Evolutionary conservation across 2,797 vertebrate genomes (phyloP), one percentile per base, ranked within the genome.

Genomic region (Dryobates pubescens): DNA sequence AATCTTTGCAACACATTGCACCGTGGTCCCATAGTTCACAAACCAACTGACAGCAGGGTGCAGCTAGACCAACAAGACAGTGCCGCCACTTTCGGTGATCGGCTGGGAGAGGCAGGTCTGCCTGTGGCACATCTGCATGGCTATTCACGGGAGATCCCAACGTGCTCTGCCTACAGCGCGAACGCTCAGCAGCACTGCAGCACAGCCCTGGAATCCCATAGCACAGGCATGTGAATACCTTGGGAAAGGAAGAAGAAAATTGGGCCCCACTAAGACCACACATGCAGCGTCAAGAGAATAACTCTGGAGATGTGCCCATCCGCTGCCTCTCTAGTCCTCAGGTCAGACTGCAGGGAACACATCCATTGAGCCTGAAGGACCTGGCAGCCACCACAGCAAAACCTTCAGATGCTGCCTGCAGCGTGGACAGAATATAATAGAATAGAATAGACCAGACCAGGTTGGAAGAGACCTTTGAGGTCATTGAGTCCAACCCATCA

Each of bases 81-180:
- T 12, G 75, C 53, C 41, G 6, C 18, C 17, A 5, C 18, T 1
- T 0, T 2, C 1, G 0, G 4, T 0, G 0, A 20, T 0, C 7
- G 43, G n/a, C 26, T n/a, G 30, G 32, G 61, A 86, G 75, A 59
- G 1, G 19, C 18, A 10, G 36, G 56, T 16, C 69, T 54, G 62
- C 82, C 90, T 3, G 30, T 4, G 34, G 68, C 68, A 78, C n/a
- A 10, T 56, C 67, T 23, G 57, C 80, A 26, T 0, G 0, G 45
- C 19, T 30, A 26, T 18, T 54, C 75, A 43, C 23, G 82, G 68
- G 0, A 38, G 72, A 90, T 30, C 47, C 75, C 61, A 13, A 62
- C 86, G 63, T 0, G 57, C 53, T 56, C 51, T 63, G 6, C 17
- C 2, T 4, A 59, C 41, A 47, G 56, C 0, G 10, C 2, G 27